Evolutionary conservation across 1,140 invertebrate genomes (phyloP).

Genomic region (Scaptomyza graminum): DNA sequence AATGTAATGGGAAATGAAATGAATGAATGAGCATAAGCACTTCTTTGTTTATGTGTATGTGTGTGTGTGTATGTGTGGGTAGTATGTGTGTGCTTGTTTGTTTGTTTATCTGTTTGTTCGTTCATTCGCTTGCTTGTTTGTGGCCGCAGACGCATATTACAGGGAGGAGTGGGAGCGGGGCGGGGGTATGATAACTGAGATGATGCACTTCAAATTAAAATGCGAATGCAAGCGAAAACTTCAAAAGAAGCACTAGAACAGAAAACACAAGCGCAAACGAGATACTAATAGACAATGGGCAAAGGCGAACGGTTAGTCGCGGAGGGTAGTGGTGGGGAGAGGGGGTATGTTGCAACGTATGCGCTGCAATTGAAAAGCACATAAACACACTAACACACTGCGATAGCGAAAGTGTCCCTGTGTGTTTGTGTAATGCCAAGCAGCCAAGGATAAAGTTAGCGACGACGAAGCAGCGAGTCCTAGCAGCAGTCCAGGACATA

Average conservation of each 20-base stretch:
- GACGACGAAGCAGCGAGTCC: conserved; percentile 33
- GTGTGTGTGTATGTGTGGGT: neutral
- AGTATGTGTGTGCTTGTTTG: conserved; percentile 15
- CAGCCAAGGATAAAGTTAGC: conserved; percentile 80
- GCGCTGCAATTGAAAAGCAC: conserved; percentile 66
- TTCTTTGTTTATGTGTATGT: conserved; percentile 69
- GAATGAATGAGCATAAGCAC: conserved; percentile 82
- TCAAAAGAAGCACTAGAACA: conserved; percentile 82
- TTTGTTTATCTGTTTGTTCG: conserved; percentile 42
- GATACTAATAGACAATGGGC: conserved; percentile 81
- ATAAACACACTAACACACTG: conserved; percentile 80
- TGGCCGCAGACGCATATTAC: conserved; percentile 65
- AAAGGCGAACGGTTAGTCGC: conserved; percentile 34
- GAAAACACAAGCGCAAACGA: conserved; percentile 81
- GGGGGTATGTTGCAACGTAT: conserved; percentile 34
- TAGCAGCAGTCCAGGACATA: conserved; percentile 54
- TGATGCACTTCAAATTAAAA: conserved; percentile 82
- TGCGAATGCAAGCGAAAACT: conserved; percentile 82
- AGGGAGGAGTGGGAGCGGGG: neutral
- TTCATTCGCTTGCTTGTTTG: conserved; percentile 52
- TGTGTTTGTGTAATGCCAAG: conserved; percentile 28
- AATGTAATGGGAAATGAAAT: conserved; percentile 82
- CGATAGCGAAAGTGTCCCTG: conserved; percentile 73
- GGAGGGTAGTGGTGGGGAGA: neutral
- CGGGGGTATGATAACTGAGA: conserved; percentile 51